A percentile compares a stretch with the other conserved stretches of the same genome.
Conservation (phyloP, 2,113 vertebrate species). For the Poeciliopsis turrubarensis region DNA sequence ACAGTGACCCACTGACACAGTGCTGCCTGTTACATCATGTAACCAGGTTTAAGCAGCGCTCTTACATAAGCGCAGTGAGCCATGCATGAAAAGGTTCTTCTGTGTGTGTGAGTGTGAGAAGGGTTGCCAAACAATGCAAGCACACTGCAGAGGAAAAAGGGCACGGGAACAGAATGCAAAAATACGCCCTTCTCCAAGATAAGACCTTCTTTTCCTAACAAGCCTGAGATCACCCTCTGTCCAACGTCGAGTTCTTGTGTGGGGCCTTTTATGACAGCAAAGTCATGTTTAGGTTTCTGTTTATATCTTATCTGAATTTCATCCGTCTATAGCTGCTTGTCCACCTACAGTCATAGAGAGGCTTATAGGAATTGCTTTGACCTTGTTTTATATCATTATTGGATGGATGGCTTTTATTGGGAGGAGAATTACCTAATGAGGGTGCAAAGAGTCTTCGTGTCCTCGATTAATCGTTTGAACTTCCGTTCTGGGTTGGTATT, state of each 20-base stretch:
- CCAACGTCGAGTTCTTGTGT: slow-evolving; percentile 18
- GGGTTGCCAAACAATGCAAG: slow-evolving; percentile 58
- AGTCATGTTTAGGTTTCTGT: neutral
- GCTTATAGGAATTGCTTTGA: no score
- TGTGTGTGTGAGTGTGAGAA: slow-evolving; percentile 21
- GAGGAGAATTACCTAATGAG: neutral
- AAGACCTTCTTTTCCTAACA: slow-evolving; percentile 34
- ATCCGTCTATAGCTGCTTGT: no score
- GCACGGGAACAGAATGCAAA: slow-evolving; percentile 46
- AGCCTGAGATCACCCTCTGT: neutral
- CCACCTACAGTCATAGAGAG: no score
- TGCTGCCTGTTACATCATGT: slow-evolving; percentile 74
- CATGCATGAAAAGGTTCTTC: slow-evolving; percentile 70
- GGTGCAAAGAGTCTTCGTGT: no score
- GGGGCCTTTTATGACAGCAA: slow-evolving; percentile 7
- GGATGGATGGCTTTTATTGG: neutral
- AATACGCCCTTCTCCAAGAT: slow-evolving; percentile 32
- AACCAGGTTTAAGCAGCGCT: slow-evolving; percentile 73
- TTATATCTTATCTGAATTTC: neutral
- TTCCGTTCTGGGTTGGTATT: neutral
- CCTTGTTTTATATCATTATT: neutral
- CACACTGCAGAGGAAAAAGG: slow-evolving; percentile 53
- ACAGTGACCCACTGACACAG: slow-evolving; percentile 80
- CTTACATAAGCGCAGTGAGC: slow-evolving; percentile 77
- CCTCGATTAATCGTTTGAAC: neutral